Evolutionary conservation across 2,113 vertebrate genomes (phyloP).

Genomic region (Dicentrarchus labrax): DNA sequence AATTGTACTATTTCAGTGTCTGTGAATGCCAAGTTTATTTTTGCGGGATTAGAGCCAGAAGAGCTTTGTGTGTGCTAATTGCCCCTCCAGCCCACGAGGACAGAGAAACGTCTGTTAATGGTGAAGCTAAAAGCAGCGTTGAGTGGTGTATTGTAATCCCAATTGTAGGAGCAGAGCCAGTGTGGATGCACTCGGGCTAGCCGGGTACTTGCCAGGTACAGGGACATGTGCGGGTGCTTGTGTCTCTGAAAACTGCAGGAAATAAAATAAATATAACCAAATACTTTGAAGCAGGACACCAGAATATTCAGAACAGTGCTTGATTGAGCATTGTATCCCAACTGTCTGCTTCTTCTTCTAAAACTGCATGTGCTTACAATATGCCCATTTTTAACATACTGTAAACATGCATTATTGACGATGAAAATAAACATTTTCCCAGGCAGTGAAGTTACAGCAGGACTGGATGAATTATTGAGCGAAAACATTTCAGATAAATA

Average conservation of each 20-base stretch:
- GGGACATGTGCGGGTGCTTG: background rate
- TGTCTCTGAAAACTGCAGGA: background rate
- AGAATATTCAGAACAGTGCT: background rate
- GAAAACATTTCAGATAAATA: conserved; percentile 13
- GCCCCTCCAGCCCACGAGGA: conserved; percentile 46
- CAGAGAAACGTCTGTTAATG: conserved; percentile 46
- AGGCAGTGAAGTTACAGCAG: background rate
- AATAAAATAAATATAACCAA: too few relatives aligned
- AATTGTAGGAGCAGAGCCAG: conserved; percentile 3
- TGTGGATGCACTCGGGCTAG: background rate
- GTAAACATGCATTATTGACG: conserved; percentile 5
- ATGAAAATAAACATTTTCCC: background rate
- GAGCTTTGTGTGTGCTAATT: conserved; percentile 62
- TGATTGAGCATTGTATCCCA: background rate
- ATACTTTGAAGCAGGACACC: background rate
- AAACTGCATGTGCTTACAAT: background rate
- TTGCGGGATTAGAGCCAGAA: conserved; percentile 50
- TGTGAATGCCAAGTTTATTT: conserved; percentile 42
- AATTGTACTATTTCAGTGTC: conserved; percentile 37
- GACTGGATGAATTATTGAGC: conserved; percentile 8
- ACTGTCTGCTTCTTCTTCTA: background rate
- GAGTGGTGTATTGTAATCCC: conserved; percentile 40
- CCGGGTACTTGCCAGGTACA: conserved; percentile 11
- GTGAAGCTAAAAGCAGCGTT: conserved; percentile 42
- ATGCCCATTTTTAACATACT: background rate